Evolutionary conservation across 2,888 invertebrate genomes (phyloP), one percentile per base, ranked within the genome.

Genomic region (Chloroclystis v-ata): DNA sequence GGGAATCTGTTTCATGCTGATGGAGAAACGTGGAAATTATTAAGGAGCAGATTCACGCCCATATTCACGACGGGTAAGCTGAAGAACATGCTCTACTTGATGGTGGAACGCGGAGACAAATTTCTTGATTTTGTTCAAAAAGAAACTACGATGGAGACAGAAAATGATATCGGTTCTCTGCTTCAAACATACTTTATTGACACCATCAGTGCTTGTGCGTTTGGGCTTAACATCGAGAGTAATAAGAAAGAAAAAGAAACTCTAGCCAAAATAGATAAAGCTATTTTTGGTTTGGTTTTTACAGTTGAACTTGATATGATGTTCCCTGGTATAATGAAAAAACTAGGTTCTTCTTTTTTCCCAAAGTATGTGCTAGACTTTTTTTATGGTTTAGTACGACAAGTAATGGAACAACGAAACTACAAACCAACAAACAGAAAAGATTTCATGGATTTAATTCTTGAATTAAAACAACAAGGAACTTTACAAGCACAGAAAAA

Each of bases 1-100:
- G 49, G 48, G 3, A 78, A 81, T 43, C 44, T 82, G 10, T 80
- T 81, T 40, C 67, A 70, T 37, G 67, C 72, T 0, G 68, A 75
- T 20, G 73, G 67, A 2, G 71, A 75, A 0, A 65, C 64, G 0
- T 82, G 81, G 81, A 55, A 59, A 9, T 52, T 66, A 0, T 53
- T 78, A 7, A 66, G 78, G 42, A 65, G 59, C 28, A 60, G 62
- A 1, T 69, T 82, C n/a, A 69, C 72, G 1, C 76, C 79, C 0
- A 54, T 77, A 9, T 81, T 80, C 40, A 76, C 77, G 3, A 65
- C 78, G 0, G 71, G 73, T 2, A 80, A 81, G 59, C 52, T 79
- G n/a, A 79, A 69, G 48, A 74, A 71, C 25, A 80, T 81, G 79
- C 60, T 75, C 12, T 56, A 70, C 49, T 42, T 80, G 13, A 50